phyloP scores from a whole-genome alignment of 2,888 invertebrate genomes.

The Blastobasis adustella region DNA sequence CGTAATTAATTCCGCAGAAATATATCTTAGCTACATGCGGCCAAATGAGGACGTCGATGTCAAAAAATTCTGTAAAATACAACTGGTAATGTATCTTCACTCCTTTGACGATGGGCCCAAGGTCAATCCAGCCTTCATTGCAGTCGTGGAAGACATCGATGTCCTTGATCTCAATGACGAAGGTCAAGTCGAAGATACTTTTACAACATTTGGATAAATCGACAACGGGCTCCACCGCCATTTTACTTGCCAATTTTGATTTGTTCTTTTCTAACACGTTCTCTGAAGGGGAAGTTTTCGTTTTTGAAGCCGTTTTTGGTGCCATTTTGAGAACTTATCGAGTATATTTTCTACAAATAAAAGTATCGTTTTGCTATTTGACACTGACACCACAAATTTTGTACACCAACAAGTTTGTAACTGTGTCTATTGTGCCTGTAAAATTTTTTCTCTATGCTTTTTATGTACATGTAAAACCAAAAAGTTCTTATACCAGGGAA shows the following conservation, averaged over 20 bases:
- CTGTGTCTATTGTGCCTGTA: no score
- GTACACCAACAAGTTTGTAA: no score
- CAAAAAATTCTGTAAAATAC: slow-evolving; percentile 43
- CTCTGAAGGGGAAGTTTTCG: no score
- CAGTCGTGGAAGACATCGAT: slow-evolving; percentile 51
- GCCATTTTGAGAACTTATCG: no score
- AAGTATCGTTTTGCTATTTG: not conserved
- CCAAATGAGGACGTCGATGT: slow-evolving; percentile 53
- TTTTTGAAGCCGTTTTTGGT: no score
- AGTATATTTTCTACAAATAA: not conserved
- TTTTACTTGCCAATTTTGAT: no score
- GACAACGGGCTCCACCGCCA: no score
- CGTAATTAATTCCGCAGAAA: slow-evolving; percentile 34
- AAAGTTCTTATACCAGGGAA: no score
- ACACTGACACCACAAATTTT: no score
- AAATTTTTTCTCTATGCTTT: no score
- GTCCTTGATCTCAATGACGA: slow-evolving; percentile 50
- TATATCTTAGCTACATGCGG: slow-evolving; percentile 56
- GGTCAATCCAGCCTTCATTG: slow-evolving; percentile 45
- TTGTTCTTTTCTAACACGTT: no score
- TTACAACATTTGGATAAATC: not conserved
- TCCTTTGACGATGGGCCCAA: slow-evolving; percentile 38
- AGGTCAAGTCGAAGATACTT: slow-evolving; percentile 49
- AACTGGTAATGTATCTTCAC: slow-evolving; percentile 49
- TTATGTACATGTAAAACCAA: no score